Evolutionary conservation across 2,797 vertebrate genomes (phyloP).

Genomic region (Pangasius sanitwongsei): DNA sequence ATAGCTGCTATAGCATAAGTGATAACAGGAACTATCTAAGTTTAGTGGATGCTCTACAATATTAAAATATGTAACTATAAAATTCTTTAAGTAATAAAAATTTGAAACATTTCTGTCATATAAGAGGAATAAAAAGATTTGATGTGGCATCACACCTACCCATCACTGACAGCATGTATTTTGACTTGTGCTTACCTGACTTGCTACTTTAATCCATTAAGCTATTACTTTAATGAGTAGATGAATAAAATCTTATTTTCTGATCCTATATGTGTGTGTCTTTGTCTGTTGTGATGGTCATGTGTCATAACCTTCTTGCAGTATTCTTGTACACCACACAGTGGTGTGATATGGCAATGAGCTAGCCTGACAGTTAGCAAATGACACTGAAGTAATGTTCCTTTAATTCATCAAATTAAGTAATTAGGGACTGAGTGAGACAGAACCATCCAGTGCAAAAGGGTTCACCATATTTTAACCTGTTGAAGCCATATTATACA

Average conservation of each 20-base stretch:
- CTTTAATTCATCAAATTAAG: neutral
- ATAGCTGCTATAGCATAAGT: neutral
- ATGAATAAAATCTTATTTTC: neutral
- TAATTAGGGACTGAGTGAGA: neutral
- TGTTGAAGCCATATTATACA: neutral
- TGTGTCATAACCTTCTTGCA: neutral
- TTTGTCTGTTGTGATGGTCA: neutral
- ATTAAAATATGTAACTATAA: neutral
- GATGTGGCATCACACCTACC: neutral
- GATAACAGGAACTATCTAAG: neutral
- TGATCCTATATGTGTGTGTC: neutral
- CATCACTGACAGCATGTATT: neutral
- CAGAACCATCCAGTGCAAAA: neutral
- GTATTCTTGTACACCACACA: neutral
- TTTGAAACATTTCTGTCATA: neutral
- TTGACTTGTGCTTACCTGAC: neutral
- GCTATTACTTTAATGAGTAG: neutral
- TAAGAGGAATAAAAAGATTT: neutral
- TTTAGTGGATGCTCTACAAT: neutral
- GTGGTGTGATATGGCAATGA: neutral
- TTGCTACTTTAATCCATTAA: neutral
- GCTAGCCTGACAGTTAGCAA: neutral
- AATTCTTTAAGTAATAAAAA: neutral
- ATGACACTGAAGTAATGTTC: neutral
- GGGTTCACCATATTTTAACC: neutral